Conservation (phyloP, 1,140 invertebrate genomes). For the Meloidogyne exigua region DNA sequence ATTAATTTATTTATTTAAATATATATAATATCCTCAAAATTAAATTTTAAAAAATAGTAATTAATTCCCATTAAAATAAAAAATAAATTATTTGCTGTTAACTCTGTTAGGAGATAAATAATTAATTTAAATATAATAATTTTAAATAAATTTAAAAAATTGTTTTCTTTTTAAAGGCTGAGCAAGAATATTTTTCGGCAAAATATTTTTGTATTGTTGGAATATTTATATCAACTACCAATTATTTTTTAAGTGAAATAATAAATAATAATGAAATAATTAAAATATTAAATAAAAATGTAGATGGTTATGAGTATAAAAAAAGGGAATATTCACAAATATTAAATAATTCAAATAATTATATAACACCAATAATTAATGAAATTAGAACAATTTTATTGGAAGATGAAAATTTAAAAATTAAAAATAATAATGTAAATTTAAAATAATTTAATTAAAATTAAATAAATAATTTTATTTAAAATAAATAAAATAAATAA, state of each 20-base stretch:
- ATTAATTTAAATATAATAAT: background rate
- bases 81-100: too few relatives aligned
- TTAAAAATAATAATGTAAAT: slow-evolving; percentile 1
- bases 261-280: background rate
- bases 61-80: too few relatives aligned
- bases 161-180: background rate
- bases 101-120: too few relatives aligned
- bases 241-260: background rate
- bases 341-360: background rate
- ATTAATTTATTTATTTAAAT: too few relatives aligned
- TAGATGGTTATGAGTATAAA: background rate
- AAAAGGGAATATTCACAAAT: background rate
- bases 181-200: background rate
- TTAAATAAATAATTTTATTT: too few relatives aligned
- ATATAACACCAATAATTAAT: background rate
- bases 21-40: too few relatives aligned
- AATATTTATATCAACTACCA: background rate
- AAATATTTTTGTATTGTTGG: background rate
- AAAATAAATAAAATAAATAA: too few relatives aligned
- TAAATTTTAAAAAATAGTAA: too few relatives aligned
- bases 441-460: too few relatives aligned
- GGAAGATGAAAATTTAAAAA: background rate
- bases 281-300: background rate
- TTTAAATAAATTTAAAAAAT: background rate
- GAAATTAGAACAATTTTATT: background rate